Base-by-base conservation (phyloP, 2,888 invertebrate genomes). In the Sthenelais limicola region DNA sequence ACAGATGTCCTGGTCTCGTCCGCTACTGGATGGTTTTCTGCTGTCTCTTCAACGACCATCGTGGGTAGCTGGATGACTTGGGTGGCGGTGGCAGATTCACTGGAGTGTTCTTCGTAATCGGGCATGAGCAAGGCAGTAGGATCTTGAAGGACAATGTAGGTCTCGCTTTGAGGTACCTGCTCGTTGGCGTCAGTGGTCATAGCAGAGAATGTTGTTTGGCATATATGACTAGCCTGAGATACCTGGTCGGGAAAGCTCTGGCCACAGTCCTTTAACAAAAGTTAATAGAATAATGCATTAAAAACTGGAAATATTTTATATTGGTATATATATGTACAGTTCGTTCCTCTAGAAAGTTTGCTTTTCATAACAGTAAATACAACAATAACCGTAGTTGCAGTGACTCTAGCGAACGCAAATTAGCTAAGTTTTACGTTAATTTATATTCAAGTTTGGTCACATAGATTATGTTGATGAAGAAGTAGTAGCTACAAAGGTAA, bases 91-190 rank as follows among this genome's bases (percentile, higher is more conserved):
- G 21, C 30, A 3, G 15, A 15, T 5, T 52, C 52, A 24, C 12
- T 3, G 12, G 15, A 12, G 9, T 18, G 12, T 12, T 43, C 43
- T 43, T 43, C 43, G 7, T 38, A 26, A 2, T 38, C 62, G 24
- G 35, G 38, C 38, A 62, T 62, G 38, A 24, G 43, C 21, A 38
- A 35, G 26, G 35, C 56, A n/a, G n/a, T n/a, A 7, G n/a, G 3
- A 21, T 21, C 24, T 7, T 21, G 38, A 24, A 62, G 62, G 38
- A 62, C 18, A 15, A 62, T 62, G 38, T 24, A 62, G 62, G 38
- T 38, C 38, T 62, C 62, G n/a, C n/a, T 28, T 62, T 62, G 56
- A n/a, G n/a, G n/a, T n/a, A 24, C 56, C 56, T 56, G 30, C 62
- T 35, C 35, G 1, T 18, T 35, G 18, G 35, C 3, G 1, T 35